Base-by-base conservation (phyloP, 2,797 vertebrate genomes). In the Thunnus albacares region DNA sequence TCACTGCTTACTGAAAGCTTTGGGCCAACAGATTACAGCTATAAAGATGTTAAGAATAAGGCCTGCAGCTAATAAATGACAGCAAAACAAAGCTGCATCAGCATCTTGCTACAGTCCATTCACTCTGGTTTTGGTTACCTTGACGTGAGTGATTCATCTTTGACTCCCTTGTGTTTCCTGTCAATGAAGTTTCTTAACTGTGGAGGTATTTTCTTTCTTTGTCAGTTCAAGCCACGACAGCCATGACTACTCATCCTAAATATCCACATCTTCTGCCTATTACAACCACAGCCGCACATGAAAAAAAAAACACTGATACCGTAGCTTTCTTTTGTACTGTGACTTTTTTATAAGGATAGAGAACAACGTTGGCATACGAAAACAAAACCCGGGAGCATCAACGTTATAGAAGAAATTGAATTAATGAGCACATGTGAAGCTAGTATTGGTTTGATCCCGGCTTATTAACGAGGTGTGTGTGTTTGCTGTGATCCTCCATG, bases 401-500 rank as follows among this genome's bases (percentile, higher is more conserved):
- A 10, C 10, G 11, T 38, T 10, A 38, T 38, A 11, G 53, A 10
- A 22, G 51, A 10, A n/a, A 6, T 10, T 53, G 51, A n/a, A 22
- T 53, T 10, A 53, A 53, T 53, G 51, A 53, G 51, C 51, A 18
- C 51, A 20, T 53, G 60, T 58, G 60, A 22, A 55, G 68, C 59
- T 28, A 24, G 58, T 43, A 15, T 26, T 22, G 30, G 22, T 17
- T 24, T 57, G 1, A 4, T 64, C 69, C 47, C 75, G 60, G 76
- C 45, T 57, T 77, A 80, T 77, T 83, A 71, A 77, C 67, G 79
- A 65, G 41, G 80, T 75, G 69, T 51, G 60, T 77, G 75, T 82
- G 70, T 80, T 74, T 71, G 17, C 81, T 79, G 2, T 78, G 45
- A 80, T 72, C 80, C 57, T 52, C 53, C 56, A 77, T 71, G 56